Base-by-base conservation (phyloP, 1,140 invertebrate species). In the Drosophila obscura region DNA sequence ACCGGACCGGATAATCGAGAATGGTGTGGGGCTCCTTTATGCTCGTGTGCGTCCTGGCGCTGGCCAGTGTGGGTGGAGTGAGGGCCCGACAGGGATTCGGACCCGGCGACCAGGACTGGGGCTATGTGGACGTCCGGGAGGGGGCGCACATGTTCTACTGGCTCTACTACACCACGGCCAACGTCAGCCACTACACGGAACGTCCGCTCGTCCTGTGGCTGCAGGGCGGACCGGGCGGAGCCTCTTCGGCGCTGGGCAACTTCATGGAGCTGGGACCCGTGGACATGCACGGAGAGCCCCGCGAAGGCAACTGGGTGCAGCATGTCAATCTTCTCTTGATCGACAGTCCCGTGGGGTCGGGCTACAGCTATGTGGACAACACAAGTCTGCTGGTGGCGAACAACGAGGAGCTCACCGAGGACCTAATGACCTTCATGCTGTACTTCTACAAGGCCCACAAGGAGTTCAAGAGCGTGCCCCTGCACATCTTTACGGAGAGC, bases 281-380 rank as follows among this genome's bases (percentile, higher is more conserved):
- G 1, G 94, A 96, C 84, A 73, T 94, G 0, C 90, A 95, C 19
- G 92, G 96, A 1, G 93, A 95, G 9, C 91, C 93, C 5, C 94
- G 97, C 68, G 94, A 95, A 63, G 92, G 93, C 55, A 95, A 95
- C 15, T 98, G 96, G 96, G 95, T 96, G 26, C 94, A 94, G 68
- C 92, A 95, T 65, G 94, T 96, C 73, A 98, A 97, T 91, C 93
- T 98, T 1, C 80, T 98, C 1, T 97, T 97, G 90, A 94, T 98
- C 9, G 97, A 98, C 83, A 98, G 96, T 91, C 97, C 97, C 0
- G 96, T 98, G 3, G 97, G 97, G n/a, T 94, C 96, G 3, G 97
- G 97, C 1, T 98, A 94, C 90, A 97, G 96, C 92, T 97, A 97
- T 80, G 95, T 95, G 0, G 95, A 96, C 88, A 93, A 67, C 57